Evolutionary conservation across 2,888 invertebrate species (phyloP), one percentile per base, ranked within the genome.

Genomic region (Habrosyne pyritoides): DNA sequence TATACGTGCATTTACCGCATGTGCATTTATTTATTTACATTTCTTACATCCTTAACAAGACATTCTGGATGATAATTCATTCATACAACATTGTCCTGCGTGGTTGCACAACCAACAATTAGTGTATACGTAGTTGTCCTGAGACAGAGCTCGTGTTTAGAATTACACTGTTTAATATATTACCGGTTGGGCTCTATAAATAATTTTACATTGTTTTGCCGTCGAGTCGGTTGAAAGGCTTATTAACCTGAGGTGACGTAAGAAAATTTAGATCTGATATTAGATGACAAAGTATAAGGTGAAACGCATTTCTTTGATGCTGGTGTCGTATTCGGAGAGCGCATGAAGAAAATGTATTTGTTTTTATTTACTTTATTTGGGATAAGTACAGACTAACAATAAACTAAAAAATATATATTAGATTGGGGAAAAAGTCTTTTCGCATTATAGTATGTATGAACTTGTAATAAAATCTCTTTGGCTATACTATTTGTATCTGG

Each of bases 21-120:
- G n/a, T n/a, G n/a, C n/a, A n/a, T n/a, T n/a, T 14, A 36, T 42
- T 18, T 18, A 8, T 18, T 18, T 1, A 1, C 7, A 42, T 64
- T 63, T 58, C 58, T 57, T 60, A 58, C 54, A 61, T 57, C 59
- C 54, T 57, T 55, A 63, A 54, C 61, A 57, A 60, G 61, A 60
- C 68, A 78, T 77, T 81, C 62, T 63, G 55, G 58, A 84, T 83
- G 82, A 72, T 77, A 85, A 86, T 84, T 69, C 69, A 85, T 84
- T 79, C 79, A 76, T 70, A 65, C 72, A 64, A 63, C 69, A 73
- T 78, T 78, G 79, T 74, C 75, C 67, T 56, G 66, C 55, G 67
- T 53, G 54, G 51, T 78, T 81, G 72, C 77, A 73, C 73, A 85
- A 83, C 79, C 72, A 62, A 76, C 79, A 87, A 86, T 87, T 87